Base-by-base conservation (phyloP, 2,888 invertebrate genomes). In the Mechanitis mazaeus region DNA sequence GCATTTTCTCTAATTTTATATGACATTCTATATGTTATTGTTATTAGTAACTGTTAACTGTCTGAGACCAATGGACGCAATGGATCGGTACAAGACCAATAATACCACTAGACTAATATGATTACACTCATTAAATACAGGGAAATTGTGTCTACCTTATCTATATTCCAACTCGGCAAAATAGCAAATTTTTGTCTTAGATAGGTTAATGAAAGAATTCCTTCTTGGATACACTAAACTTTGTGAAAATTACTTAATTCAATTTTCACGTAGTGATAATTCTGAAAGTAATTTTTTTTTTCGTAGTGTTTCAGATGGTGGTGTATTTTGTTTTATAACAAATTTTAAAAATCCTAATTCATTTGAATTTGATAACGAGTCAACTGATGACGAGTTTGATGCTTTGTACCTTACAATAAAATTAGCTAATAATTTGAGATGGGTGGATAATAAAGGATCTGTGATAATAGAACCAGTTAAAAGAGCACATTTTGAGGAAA, bases 271-370 rank as follows among this genome's bases (percentile, higher is more conserved):
- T 50, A 11, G 7, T 9, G 9, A 31, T 31, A 50, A 50, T 50
- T 20, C 0, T 2, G 9, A 20, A 20, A 50, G 20, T 20, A 31
- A 33, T 35, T 35, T 35, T 45, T 57, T 63, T 66, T 68, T 69
- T 42, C 9, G 6, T 11, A 85, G 88, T 56, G 67, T 83, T 77
- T 63, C 76, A 72, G 88, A 88, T 69, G 85, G 81, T 2, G 87
- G 87, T 64, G 76, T 89, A 20, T 85, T 87, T 72, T 84, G 84
- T 66, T 77, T 86, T 60, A 72, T 84, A 54, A 80, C 84, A 3
- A 80, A 80, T 66, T 84, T 87, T 57, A 58, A 66, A 46, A 85
- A 87, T 70, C 87, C 87, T 0, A 84, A 86, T 62, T 63, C 60
- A 12, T 69, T 86, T 31, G 77, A 81, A 59, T 75, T 78, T 46